Base-by-base conservation (phyloP, 2,888 invertebrate genomes). In the Euzetes globulus region DNA sequence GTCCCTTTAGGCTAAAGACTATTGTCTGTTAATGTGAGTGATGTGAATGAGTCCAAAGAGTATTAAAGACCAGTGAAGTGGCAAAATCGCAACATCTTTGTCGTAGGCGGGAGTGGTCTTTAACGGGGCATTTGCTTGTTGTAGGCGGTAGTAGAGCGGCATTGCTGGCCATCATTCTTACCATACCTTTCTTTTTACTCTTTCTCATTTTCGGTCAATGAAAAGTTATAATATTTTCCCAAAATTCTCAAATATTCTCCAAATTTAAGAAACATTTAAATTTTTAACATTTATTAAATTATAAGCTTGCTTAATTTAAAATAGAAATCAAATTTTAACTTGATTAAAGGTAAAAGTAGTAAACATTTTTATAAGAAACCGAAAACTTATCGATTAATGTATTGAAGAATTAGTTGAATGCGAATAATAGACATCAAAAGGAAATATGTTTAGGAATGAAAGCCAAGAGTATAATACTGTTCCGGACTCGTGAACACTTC, bases 21-120 rank as follows among this genome's bases (percentile, higher is more conserved):
- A 68, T 68, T 68, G 68, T 68, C 41, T 41, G 45, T 68, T 17
- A 17, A 11, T 33, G 33, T 37, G 68, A 68, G 45, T 68, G 41
- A 41, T 68, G 33, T 68, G 68, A 68, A 68, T 41, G 68, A 68
- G 68, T 41, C 22, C 25, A n/a, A 41, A 41, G 37, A 60, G 68
- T 68, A 68, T 68, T 68, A 68, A 68, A 41, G 68, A 68, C 41
- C 45, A 68, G 68, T 68, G 41, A 68, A 68, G 68, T 68, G 22
- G 41, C 17, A 22, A 45, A 68, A 68, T 68, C 37, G 68, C 68
- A 41, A 68, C 68, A 68, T 68, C 68, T 68, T 68, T 68, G 68
- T 68, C 41, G 60, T 68, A 68, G 68, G 68, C 68, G 68, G 68
- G 68, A 68, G 68, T 68, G 68, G 68, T 68, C 68, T 68, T 68